Evolutionary conservation across 2,113 vertebrate species (phyloP).

Genomic region (Castor canadensis): DNA sequence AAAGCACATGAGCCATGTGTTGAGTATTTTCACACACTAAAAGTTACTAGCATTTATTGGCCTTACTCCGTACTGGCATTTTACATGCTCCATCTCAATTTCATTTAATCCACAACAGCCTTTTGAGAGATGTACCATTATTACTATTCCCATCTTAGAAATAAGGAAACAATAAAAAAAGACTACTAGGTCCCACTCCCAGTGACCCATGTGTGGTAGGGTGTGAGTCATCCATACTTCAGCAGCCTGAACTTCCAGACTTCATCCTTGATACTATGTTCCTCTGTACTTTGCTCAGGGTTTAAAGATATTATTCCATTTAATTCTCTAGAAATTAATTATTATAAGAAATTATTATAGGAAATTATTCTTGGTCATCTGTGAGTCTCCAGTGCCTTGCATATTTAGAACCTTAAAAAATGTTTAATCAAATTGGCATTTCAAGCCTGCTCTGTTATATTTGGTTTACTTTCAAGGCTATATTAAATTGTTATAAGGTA

Average conservation of each 20-base stretch:
- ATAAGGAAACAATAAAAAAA: background rate
- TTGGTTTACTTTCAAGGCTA: background rate
- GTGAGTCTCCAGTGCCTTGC: background rate
- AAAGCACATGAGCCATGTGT: background rate
- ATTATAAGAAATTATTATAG: background rate
- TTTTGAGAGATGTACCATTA: background rate
- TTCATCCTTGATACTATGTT: background rate
- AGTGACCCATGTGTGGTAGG: background rate
- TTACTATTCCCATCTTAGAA: background rate
- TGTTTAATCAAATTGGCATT: background rate
- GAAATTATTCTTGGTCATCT: background rate
- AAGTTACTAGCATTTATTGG: background rate
- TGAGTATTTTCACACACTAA: background rate
- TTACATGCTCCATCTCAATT: background rate
- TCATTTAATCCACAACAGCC: background rate
- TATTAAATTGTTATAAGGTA: background rate
- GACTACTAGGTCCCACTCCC: background rate
- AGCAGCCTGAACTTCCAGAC: background rate
- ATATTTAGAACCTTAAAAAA: background rate
- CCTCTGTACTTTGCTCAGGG: background rate
- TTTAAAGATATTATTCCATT: background rate
- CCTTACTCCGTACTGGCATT: background rate
- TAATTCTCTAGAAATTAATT: background rate
- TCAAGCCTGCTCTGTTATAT: background rate
- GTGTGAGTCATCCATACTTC: background rate